Percentiles rank a stretch among this genome's conserved stretches.
Evolutionary conservation across 1,140 invertebrate species (phyloP).

Genomic region (Galendromus occidentalis): DNA sequence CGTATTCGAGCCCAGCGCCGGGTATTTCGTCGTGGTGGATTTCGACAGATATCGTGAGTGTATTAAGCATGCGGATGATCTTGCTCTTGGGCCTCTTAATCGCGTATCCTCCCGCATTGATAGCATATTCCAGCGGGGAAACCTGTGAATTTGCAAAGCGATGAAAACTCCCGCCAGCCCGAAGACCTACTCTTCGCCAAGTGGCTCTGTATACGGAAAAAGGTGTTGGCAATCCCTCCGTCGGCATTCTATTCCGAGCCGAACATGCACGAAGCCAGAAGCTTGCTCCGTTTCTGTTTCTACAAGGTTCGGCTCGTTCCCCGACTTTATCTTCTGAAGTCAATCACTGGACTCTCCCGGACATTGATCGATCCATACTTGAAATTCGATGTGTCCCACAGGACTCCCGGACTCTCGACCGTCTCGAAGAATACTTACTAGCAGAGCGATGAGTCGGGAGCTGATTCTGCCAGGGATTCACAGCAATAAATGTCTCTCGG

Average conservation of each 20-base stretch:
- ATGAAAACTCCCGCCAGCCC: constrained; percentile 16
- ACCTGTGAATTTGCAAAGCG: background rate
- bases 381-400: too few species aligned
- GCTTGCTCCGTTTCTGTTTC: constrained; percentile 25
- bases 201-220: constrained; percentile 27
- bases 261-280: constrained; percentile 26
- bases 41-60: background rate
- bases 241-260: constrained; percentile 27
- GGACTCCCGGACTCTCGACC: too few species aligned
- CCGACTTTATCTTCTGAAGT: too few species aligned
- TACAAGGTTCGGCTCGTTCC: too few species aligned
- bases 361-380: too few species aligned
- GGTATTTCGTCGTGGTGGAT: background rate
- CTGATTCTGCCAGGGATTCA: too few species aligned
- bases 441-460: too few species aligned
- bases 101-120: background rate
- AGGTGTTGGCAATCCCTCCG: constrained; percentile 27
- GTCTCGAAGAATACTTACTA: too few species aligned
- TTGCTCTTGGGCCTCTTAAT: background rate
- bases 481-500: too few species aligned
- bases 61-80: background rate
- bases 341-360: too few species aligned
- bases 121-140: background rate
- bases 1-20: background rate
- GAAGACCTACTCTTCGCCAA: constrained; percentile 27